Base-by-base conservation (phyloP, 2,797 vertebrate species). In the Anguilla obscura region DNA sequence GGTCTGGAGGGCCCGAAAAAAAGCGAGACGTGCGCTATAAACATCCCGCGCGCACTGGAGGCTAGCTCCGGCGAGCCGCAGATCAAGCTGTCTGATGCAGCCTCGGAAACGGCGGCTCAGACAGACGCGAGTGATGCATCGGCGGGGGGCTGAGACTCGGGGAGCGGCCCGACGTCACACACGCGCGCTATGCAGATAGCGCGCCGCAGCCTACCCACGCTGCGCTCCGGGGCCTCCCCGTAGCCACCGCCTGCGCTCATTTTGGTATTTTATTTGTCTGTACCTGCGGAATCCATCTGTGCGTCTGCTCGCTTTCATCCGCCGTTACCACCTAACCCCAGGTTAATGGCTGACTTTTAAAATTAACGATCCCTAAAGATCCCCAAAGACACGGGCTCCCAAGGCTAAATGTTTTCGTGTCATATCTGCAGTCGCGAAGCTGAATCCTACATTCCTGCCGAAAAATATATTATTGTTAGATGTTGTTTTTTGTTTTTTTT, bases 281-380 rank as follows among this genome's bases (percentile, higher is more conserved):
- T 92, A 33, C 12, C 50, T 3, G 16, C 80, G 10, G 69, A 30
- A 76, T 76, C 74, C 21, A 40, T 76, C 71, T 18, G 18, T 40
- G 10, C 18, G 74, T 8, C 14, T 76, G 74, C 36, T 40, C 9
- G 74, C 30, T 76, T 36, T 76, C 74, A 76, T 88, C 94, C 91
- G 92, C 91, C 86, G n/a, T 86, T 88, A 87, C 89, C 89, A 90
- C 88, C 84, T 92, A 93, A 93, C 93, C 93, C 91, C 93, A 93
- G 93, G 93, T 95, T 95, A 95, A 93, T 94, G 93, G 92, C 92
- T 89, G 87, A 92, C 94, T 94, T 95, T 96, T 95, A 95, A 96
- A 96, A 96, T 95, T 92, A 96, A 96, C 93, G 95, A 95, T 95
- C 93, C 94, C 87, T 91, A 91, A 95, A 94, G 94, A 95, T 94